A percentile compares a stretch with the other conserved stretches of the same genome.
Evolutionary conservation across 2,888 invertebrate genomes (phyloP).

Genomic region (Xanthorhoe spadicearia): DNA sequence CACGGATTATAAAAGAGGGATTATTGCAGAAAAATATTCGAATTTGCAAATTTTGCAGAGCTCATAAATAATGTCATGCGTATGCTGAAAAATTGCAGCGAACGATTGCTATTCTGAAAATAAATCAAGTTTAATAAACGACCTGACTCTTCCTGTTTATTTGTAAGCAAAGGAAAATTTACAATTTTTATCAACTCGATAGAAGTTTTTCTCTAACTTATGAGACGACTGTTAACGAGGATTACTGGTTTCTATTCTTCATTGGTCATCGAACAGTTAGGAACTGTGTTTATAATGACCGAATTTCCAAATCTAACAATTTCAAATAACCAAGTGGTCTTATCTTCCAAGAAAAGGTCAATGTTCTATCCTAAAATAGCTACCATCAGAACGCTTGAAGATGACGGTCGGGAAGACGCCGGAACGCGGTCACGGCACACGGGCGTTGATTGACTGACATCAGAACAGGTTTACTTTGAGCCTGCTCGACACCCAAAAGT

Average conservation of each 20-base stretch:
- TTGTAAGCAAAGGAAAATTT: background rate
- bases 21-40: slow-evolving; percentile 6
- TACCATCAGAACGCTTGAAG: slow-evolving; percentile 44
- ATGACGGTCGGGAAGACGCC: slow-evolving; percentile 24
- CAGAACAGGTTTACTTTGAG: slow-evolving; percentile 18
- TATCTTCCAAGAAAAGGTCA: slow-evolving; percentile 48
- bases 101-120: slow-evolving; percentile 15
- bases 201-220: background rate
- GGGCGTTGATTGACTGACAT: slow-evolving; percentile 44
- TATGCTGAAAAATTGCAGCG: slow-evolving; percentile 11
- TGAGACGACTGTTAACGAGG: too few relatives aligned
- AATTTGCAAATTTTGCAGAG: slow-evolving; percentile 4
- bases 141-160: slow-evolving; percentile 1
- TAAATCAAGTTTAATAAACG: slow-evolving; percentile 20
- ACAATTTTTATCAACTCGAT: background rate
- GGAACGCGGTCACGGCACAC: slow-evolving; percentile 50
- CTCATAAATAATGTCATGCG: slow-evolving; percentile 19
- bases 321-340: background rate
- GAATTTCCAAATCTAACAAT: background rate
- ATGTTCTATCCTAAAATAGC: slow-evolving; percentile 50
- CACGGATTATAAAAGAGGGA: background rate
- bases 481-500: background rate
- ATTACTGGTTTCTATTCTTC: too few relatives aligned
- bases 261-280: background rate
- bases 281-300: background rate